phyloP scores from a whole-genome alignment of 2,797 vertebrate species.

The Notolabrus celidotus region DNA sequence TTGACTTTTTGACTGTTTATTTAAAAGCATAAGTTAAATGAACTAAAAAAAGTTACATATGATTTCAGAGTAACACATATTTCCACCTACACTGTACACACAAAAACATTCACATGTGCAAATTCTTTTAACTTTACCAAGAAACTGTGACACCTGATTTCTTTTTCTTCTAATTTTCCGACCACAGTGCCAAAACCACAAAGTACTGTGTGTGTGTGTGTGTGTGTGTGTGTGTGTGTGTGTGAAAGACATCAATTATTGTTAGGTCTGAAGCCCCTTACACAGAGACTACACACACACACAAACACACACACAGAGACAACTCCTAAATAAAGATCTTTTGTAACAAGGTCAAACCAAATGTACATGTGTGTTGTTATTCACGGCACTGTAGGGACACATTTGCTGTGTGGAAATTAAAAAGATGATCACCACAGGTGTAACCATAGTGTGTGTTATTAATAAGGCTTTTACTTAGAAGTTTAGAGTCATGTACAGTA shows the following conservation, averaged over 20 bases:
- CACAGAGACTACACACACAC: no score
- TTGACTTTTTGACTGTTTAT: background rate
- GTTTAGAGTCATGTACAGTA: background rate
- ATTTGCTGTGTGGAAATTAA: background rate
- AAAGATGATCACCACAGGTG: background rate
- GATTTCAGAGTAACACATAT: background rate
- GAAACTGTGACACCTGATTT: constrained; percentile 11
- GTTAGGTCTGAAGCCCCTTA: background rate
- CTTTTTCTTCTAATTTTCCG: constrained; percentile 45
- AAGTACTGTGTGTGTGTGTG: background rate
- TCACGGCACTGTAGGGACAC: background rate
- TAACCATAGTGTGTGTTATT: background rate
- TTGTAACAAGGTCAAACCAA: constrained; percentile 1
- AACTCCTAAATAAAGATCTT: background rate
- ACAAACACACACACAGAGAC: background rate
- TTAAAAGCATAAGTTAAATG: background rate
- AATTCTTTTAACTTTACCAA: constrained; percentile 1
- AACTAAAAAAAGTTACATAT: background rate
- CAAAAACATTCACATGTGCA: background rate
- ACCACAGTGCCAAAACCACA: constrained; percentile 60
- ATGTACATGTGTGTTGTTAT: background rate
- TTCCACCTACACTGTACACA: background rate
- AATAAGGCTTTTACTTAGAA: no score
- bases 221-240: background rate
- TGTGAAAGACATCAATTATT: constrained; percentile 14